Conservation (phyloP, 2,888 invertebrate genomes). For the Serripes groenlandicus region DNA sequence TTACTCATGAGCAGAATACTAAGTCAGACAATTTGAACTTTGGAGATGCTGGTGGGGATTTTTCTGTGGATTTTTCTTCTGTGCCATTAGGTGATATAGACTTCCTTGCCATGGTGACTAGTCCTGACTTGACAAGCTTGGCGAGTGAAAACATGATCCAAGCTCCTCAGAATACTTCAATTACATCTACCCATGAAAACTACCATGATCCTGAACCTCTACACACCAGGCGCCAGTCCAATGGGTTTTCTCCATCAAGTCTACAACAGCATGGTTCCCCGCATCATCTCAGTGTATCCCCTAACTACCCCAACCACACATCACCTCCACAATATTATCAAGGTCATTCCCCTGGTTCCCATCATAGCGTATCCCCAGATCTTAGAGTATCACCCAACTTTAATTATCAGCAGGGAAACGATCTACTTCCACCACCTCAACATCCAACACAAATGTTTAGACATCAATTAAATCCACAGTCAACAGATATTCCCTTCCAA, state of each 20-base stretch:
- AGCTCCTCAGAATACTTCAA: slow-evolving; percentile 10
- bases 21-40: neutral
- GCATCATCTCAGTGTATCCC: slow-evolving; percentile 44
- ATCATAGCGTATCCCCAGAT: slow-evolving; percentile 53
- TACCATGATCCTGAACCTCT: slow-evolving; percentile 9
- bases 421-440: slow-evolving; percentile 7
- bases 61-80: slow-evolving; percentile 60
- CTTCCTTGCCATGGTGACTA: slow-evolving; percentile 57
- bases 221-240: neutral
- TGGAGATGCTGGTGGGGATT: slow-evolving; percentile 8
- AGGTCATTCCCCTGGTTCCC: slow-evolving; percentile 49
- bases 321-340: slow-evolving; percentile 38
- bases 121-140: slow-evolving; percentile 40
- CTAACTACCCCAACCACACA: slow-evolving; percentile 41
- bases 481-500: slow-evolving; percentile 17
- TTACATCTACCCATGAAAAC: slow-evolving; percentile 22
- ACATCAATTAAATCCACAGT: neutral
- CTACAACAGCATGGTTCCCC: slow-evolving; percentile 35
- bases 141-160: slow-evolving; percentile 1
- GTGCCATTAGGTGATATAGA: slow-evolving; percentile 58
- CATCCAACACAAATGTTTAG: slow-evolving; percentile 3
- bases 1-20: neutral
- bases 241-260: slow-evolving; percentile 15
- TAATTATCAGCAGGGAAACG: neutral
- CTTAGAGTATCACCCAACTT: slow-evolving; percentile 35